A percentile compares a stretch with the other conserved stretches of the same genome.
These are phyloP conservation scores for Lamproptera curius DNA, from an alignment of 2,888 invertebrate species.

Conservation along the genomic window DNA sequence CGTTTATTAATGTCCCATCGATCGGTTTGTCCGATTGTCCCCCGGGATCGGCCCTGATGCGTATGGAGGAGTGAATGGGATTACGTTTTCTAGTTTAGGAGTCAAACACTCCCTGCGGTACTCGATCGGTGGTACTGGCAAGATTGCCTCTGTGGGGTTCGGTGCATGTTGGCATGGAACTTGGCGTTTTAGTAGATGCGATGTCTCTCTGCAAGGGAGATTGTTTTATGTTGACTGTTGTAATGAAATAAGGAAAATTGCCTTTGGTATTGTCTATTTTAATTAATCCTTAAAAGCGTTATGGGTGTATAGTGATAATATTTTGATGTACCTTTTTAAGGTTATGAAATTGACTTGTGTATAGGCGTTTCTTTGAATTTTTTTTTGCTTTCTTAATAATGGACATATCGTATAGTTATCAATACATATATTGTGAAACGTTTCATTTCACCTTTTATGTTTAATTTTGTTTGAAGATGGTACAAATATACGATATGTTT, in stretches of 20 bases:
- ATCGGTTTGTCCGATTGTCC: constrained; percentile 38
- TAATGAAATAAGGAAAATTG: neutral
- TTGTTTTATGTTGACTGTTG: constrained; percentile 46
- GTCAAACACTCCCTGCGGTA: constrained; percentile 60
- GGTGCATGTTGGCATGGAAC: constrained; percentile 43
- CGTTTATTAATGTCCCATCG: constrained; percentile 68
- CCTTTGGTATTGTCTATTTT: no score
- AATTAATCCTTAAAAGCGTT: no score
- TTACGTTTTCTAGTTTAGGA: constrained; percentile 73
- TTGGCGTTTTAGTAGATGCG: constrained; percentile 28
- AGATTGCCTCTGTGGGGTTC: constrained; percentile 45
- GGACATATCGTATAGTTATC: constrained; percentile 3
- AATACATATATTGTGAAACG: no score
- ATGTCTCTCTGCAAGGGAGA: constrained; percentile 42
- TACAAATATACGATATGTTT: no score
- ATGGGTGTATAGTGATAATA: no score
- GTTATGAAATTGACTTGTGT: no score
- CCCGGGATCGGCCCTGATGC: constrained; percentile 41
- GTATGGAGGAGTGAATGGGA: constrained; percentile 57
- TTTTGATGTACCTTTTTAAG: no score
- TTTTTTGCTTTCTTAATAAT: constrained; percentile 3
- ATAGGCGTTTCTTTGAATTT: no score
- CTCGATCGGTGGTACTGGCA: constrained; percentile 44
- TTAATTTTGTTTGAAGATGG: no score
- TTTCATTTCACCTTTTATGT: no score